Conservation (phyloP, 2,888 invertebrate species). For the Orthosia gothica region DNA sequence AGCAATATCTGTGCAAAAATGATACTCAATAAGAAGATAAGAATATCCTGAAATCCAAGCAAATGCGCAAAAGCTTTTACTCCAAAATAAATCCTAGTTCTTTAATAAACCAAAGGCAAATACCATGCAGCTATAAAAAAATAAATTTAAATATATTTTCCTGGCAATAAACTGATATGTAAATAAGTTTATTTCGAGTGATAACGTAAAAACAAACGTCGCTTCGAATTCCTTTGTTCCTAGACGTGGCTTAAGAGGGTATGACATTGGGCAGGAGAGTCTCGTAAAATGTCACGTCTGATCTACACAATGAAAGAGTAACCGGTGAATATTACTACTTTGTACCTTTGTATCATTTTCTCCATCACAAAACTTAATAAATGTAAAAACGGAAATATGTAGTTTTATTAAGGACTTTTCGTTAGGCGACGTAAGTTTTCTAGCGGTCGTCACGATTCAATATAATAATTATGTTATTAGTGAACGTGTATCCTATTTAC, state of each 20-base stretch:
- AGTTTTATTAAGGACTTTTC: background rate
- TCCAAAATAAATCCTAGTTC: background rate
- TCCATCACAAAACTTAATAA: too few relatives aligned
- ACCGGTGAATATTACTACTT: background rate
- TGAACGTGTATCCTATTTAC: too few relatives aligned
- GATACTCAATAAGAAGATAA: too few relatives aligned
- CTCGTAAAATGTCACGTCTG: slow-evolving; percentile 39
- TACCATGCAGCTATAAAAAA: slow-evolving; percentile 6
- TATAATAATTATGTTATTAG: too few relatives aligned
- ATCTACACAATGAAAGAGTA: slow-evolving; percentile 21
- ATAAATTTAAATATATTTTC: slow-evolving; percentile 15
- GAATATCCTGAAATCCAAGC: background rate
- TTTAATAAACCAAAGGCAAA: slow-evolving; percentile 25
- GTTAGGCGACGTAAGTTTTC: too few relatives aligned
- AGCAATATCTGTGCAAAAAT: too few relatives aligned
- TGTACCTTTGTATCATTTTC: background rate
- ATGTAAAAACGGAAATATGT: background rate
- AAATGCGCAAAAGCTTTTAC: background rate
- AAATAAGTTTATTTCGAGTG: slow-evolving; percentile 12
- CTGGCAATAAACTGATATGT: slow-evolving; percentile 18
- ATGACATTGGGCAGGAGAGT: slow-evolving; percentile 11
- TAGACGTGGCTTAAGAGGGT: slow-evolving; percentile 25
- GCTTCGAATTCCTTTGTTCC: slow-evolving; percentile 13
- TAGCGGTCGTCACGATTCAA: too few relatives aligned
- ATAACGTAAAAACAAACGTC: slow-evolving; percentile 22